phyloP scores from a whole-genome alignment of 2,797 vertebrate species.

The Gambelia wislizenii region DNA sequence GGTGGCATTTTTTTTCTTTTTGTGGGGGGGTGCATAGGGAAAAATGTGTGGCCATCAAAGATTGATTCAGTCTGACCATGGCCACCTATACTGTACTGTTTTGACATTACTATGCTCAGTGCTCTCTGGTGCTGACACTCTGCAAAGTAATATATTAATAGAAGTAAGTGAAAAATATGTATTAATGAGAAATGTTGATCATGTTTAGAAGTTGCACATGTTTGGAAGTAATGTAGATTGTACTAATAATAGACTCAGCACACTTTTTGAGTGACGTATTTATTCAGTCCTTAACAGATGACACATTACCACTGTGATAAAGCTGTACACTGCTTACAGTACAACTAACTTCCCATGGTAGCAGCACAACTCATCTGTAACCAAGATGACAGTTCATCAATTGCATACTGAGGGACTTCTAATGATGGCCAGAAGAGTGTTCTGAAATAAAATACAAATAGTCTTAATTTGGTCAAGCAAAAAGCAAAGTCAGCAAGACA shows the following conservation, averaged over 20 bases:
- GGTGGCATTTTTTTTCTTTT: too few species aligned
- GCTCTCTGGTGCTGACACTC: not conserved
- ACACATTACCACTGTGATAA: slow-evolving; percentile 43
- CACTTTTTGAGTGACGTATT: slow-evolving; percentile 51
- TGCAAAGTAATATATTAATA: not conserved
- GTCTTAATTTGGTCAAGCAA: slow-evolving; percentile 37
- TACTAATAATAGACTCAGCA: slow-evolving; percentile 36
- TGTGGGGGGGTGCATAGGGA: too few species aligned
- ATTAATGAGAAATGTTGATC: not conserved
- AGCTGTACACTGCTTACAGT: not conserved
- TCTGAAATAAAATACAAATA: slow-evolving; percentile 64
- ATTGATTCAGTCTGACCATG: too few species aligned
- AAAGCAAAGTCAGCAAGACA: not conserved
- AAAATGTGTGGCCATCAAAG: not conserved
- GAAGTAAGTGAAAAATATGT: not conserved
- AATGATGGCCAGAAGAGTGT: slow-evolving; percentile 74
- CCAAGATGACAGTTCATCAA: not conserved
- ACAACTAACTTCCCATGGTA: slow-evolving; percentile 30
- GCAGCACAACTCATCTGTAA: slow-evolving; percentile 54
- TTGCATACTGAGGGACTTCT: slow-evolving; percentile 45
- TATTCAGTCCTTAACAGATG: slow-evolving; percentile 64
- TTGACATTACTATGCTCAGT: not conserved
- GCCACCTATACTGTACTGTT: not conserved
- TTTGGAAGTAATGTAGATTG: not conserved
- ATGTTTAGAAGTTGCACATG: not conserved